These are phyloP conservation scores for Calcarius lapponicus DNA, from an alignment of 2,797 vertebrate species.

Conservation along the genomic window DNA sequence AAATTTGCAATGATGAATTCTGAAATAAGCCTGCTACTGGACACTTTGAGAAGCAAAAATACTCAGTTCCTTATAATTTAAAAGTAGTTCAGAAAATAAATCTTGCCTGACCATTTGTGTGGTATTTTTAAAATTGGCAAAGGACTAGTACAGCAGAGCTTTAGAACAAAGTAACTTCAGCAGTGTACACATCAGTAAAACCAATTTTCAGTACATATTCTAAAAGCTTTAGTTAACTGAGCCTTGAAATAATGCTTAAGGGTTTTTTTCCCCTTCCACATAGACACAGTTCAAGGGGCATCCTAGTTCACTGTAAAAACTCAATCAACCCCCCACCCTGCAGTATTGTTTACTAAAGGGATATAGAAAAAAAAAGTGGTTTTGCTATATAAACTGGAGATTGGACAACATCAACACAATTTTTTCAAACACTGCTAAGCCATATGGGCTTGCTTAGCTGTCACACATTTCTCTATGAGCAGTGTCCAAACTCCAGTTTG, in stretches of 20 bases:
- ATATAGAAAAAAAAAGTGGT: not conserved
- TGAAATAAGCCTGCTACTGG: not conserved
- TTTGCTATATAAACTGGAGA: not conserved
- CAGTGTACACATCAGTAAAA: not conserved
- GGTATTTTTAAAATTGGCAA: not conserved
- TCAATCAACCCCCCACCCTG: accelerated
- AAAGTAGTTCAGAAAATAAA: not conserved
- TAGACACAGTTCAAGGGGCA: not conserved
- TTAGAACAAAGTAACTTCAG: not conserved
- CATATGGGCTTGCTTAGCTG: not conserved
- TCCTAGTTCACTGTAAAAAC: not conserved
- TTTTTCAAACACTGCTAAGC: not conserved
- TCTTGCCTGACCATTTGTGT: not conserved
- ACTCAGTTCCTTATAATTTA: not conserved
- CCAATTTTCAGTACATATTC: not conserved
- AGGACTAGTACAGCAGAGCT: not conserved
- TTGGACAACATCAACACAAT: not conserved
- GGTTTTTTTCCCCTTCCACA: not conserved
- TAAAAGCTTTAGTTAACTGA: not conserved
- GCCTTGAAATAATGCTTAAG: not conserved
- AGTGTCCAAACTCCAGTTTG: not conserved
- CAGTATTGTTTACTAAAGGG: not conserved
- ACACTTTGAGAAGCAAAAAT: not conserved
- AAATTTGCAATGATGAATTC: not conserved
- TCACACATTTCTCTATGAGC: too few species aligned